These are phyloP conservation scores for Atrina japonica DNA, from an alignment of 2,888 invertebrate genomes.

Conservation along the genomic window DNA sequence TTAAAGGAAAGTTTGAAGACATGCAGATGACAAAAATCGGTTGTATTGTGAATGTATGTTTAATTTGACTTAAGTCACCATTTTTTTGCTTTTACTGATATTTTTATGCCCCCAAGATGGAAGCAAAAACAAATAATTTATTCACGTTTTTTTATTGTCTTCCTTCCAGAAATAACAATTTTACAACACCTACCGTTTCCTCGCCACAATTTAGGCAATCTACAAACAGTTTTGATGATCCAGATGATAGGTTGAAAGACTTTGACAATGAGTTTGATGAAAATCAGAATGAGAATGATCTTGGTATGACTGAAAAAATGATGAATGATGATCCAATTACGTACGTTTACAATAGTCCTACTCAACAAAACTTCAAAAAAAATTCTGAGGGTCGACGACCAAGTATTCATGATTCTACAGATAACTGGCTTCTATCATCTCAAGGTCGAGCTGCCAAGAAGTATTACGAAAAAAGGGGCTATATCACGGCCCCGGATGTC, in stretches of 20 bases:
- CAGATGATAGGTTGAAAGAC: neutral
- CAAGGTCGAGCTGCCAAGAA: constrained; percentile 21
- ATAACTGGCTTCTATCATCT: constrained; percentile 32
- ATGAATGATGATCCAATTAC: constrained; percentile 9
- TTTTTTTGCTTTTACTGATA: too few relatives aligned
- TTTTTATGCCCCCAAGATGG: too few relatives aligned
- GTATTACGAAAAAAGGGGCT: constrained; percentile 33
- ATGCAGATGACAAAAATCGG: too few relatives aligned
- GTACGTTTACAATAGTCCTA: constrained; percentile 21
- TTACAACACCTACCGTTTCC: constrained; percentile 7
- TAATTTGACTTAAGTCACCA: too few relatives aligned
- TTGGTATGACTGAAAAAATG: neutral
- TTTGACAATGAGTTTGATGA: neutral
- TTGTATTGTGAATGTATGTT: too few relatives aligned
- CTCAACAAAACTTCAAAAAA: neutral
- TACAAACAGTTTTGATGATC: constrained; percentile 5
- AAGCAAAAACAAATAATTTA: neutral
- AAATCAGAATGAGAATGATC: neutral
- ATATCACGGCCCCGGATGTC: constrained; percentile 35
- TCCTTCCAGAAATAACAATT: neutral
- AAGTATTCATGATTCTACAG: constrained; percentile 23
- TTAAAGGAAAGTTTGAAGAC: too few relatives aligned
- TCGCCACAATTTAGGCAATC: constrained; percentile 16
- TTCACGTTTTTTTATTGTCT: neutral
- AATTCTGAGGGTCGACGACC: constrained; percentile 10